A percentile compares a stretch with the other conserved stretches of the same genome.
Conservation (phyloP, 2,888 invertebrate genomes). For the Nomada flava region DNA sequence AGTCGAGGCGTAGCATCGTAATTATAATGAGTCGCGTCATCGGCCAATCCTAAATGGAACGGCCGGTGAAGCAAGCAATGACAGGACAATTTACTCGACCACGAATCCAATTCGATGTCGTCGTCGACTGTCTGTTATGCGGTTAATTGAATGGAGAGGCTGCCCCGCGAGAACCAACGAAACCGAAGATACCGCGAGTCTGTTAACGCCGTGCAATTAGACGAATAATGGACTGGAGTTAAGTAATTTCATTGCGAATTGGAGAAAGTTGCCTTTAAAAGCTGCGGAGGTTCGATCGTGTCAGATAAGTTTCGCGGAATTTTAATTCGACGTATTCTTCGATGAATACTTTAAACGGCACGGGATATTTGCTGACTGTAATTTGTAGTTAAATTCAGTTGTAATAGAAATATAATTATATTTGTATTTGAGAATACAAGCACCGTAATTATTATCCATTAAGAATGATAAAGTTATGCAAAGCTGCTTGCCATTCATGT, state of each 20-base stretch:
- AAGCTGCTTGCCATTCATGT: too few species aligned
- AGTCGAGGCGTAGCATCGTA: slow-evolving; percentile 63
- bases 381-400: too few species aligned
- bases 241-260: background rate
- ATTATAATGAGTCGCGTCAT: slow-evolving; percentile 71
- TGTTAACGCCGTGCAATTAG: background rate
- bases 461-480: too few species aligned
- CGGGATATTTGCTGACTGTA: too few species aligned
- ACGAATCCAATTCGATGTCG: slow-evolving; percentile 52
- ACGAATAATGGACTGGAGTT: background rate
- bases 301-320: too few species aligned
- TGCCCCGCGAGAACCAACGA: background rate
- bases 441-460: too few species aligned
- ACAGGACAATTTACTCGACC: slow-evolving; percentile 48
- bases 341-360: too few species aligned
- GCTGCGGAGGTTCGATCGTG: too few species aligned
- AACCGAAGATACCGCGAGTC: background rate
- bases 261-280: background rate
- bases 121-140: slow-evolving; percentile 10
- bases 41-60: slow-evolving; percentile 67
- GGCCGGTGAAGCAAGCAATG: slow-evolving; percentile 57
- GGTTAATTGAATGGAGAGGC: background rate
- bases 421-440: too few species aligned
- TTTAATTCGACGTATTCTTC: too few species aligned
- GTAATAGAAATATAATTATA: too few species aligned